Percentiles rank a stretch among this genome's conserved stretches.
Evolutionary conservation across 2,113 vertebrate genomes (phyloP).

Genomic region (Caretta caretta): DNA sequence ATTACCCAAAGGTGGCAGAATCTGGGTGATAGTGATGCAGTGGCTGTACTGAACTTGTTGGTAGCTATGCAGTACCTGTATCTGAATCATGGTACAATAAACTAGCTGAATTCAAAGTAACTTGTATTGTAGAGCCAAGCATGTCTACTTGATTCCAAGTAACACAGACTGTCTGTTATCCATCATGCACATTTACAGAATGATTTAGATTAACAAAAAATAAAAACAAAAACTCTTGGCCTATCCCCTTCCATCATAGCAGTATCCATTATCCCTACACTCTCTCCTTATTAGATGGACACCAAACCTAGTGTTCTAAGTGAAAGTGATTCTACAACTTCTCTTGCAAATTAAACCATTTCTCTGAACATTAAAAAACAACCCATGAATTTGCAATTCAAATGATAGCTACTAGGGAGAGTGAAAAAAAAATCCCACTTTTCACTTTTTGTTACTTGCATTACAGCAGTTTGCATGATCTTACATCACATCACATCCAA

Average conservation of each 20-base stretch:
- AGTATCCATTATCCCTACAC: neutral
- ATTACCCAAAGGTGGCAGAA: neutral
- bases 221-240: neutral
- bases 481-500: neutral
- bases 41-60: neutral
- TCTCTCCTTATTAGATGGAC: neutral
- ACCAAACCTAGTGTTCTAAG: neutral
- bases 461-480: neutral
- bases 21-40: neutral
- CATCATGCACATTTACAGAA: neutral
- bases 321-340: conserved; percentile 14
- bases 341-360: neutral
- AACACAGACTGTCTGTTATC: rapidly evolving
- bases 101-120: neutral
- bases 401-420: neutral
- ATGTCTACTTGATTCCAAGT: neutral
- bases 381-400: neutral
- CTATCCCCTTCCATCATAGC: neutral
- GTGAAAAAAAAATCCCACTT: neutral
- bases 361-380: neutral
- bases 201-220: neutral
- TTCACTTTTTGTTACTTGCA: neutral
- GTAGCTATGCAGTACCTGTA: neutral
- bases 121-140: neutral
- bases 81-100: neutral